A percentile compares a stretch with the other conserved stretches of the same genome.
Conservation (phyloP, 2,888 invertebrate genomes). For the Choristoneura rosaceana region DNA sequence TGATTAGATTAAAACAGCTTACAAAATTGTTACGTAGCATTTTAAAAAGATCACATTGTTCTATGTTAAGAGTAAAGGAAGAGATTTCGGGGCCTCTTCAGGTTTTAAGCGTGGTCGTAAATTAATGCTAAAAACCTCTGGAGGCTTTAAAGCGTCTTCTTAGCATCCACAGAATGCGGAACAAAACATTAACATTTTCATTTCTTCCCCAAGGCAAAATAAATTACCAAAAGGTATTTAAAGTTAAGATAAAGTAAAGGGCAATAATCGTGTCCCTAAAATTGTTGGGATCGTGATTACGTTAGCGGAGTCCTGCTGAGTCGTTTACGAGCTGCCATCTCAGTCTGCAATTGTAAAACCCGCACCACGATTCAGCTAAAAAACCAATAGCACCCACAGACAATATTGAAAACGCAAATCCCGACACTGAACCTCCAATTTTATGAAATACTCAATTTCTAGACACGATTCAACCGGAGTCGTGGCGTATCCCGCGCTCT, state of each 20-base stretch:
- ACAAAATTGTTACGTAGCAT: not conserved
- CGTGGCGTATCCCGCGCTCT: not conserved
- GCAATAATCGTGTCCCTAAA: conserved; percentile 3
- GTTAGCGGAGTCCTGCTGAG: conserved; percentile 15
- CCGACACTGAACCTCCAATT: conserved; percentile 27
- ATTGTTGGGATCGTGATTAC: conserved; percentile 18
- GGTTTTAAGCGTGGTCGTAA: conserved; percentile 22
- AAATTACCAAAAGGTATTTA: conserved; percentile 8
- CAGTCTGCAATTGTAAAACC: conserved; percentile 27
- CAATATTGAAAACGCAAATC: conserved; percentile 36
- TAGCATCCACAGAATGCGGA: conserved; percentile 4
- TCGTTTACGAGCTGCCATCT: conserved; percentile 17
- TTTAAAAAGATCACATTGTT: not conserved
- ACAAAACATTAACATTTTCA: conserved; percentile 16
- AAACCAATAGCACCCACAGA: conserved; percentile 32
- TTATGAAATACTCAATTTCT: conserved; percentile 35
- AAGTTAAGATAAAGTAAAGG: conserved; percentile 10
- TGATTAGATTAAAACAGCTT: not conserved
- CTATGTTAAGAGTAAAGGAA: conserved; percentile 12
- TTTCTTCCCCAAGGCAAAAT: conserved; percentile 19
- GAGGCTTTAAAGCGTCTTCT: conserved; percentile 17
- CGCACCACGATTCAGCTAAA: conserved; percentile 6
- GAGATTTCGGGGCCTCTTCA: conserved; percentile 13
- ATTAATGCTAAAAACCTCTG: conserved; percentile 22
- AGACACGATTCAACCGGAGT: conserved; percentile 5